Evolutionary conservation across 2,113 vertebrate species (phyloP).

Genomic region (Nycticryphes semicollaris): DNA sequence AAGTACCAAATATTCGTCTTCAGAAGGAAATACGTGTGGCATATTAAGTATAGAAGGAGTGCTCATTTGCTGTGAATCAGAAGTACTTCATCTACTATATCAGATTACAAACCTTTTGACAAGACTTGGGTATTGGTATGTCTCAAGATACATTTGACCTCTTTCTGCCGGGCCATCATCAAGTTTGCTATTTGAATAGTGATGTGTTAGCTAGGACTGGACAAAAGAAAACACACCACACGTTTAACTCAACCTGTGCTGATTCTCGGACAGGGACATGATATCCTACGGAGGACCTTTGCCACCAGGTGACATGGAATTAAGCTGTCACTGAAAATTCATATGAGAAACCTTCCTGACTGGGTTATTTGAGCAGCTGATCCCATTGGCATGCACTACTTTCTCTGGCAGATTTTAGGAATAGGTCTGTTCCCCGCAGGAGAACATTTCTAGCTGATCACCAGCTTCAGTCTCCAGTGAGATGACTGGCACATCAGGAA

Average conservation of each 20-base stretch:
- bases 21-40: neutral
- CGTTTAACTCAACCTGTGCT: neutral
- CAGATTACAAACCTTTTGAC: neutral
- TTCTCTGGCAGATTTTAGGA: neutral
- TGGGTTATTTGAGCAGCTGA: neutral
- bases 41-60: neutral
- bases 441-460: neutral
- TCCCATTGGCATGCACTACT: neutral
- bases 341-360: neutral
- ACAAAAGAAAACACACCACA: neutral
- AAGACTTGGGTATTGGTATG: neutral
- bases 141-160: neutral
- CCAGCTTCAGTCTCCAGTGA: neutral
- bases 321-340: neutral
- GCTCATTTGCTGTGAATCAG: neutral
- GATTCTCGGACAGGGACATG: neutral
- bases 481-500: neutral
- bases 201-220: neutral
- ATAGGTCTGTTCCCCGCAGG: neutral
- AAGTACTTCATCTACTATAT: neutral
- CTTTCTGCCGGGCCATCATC: neutral
- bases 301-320: neutral
- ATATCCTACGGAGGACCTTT: neutral
- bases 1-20: neutral
- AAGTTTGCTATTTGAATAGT: neutral